Evolutionary conservation across 1,140 invertebrate species (phyloP), one percentile per base, ranked within the genome.

Genomic region (Cyrtorhinus lividipennis): DNA sequence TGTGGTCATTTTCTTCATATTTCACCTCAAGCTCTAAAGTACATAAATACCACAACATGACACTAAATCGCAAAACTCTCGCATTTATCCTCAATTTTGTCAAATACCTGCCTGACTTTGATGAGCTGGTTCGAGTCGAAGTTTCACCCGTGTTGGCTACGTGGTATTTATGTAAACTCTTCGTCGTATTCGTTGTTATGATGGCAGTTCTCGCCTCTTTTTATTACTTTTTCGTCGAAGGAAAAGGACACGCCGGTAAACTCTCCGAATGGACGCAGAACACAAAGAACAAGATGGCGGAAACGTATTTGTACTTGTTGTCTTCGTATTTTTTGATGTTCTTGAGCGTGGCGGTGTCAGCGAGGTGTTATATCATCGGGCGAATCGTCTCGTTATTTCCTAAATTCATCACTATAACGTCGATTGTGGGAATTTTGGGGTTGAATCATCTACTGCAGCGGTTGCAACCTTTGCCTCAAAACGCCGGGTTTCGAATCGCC

Each of bases 101-200:
- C n/a, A n/a, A n/a, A n/a, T n/a, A n/a, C n/a, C n/a, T n/a, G n/a
- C n/a, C n/a, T n/a, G n/a, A n/a, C n/a, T n/a, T n/a, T n/a, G n/a
- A n/a, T n/a, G n/a, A n/a, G n/a, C n/a, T n/a, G n/a, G n/a, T n/a
- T n/a, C n/a, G n/a, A n/a, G n/a, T n/a, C n/a, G n/a, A n/a, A n/a
- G n/a, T n/a, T n/a, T n/a, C n/a, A n/a, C n/a, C n/a, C n/a, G n/a
- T n/a, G n/a, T n/a, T 46, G 57, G 58, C 59, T 18, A 58, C 63
- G 45, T 63, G 56, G 62, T 77, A 77, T 75, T 73, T 53, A 13
- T 10, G 48, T 5, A 53, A 53, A 53, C 20, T 12, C 5, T 5
- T 20, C 3, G 48, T 53, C 8, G 18, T 22, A 20, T 53, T 15
- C 48, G 5, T 5, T 20, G 20, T 12, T 3, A 53, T 53, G 48